These are phyloP conservation scores for Drosophila setifemur DNA, from an alignment of 1,140 invertebrate genomes.

Conservation along the genomic window DNA sequence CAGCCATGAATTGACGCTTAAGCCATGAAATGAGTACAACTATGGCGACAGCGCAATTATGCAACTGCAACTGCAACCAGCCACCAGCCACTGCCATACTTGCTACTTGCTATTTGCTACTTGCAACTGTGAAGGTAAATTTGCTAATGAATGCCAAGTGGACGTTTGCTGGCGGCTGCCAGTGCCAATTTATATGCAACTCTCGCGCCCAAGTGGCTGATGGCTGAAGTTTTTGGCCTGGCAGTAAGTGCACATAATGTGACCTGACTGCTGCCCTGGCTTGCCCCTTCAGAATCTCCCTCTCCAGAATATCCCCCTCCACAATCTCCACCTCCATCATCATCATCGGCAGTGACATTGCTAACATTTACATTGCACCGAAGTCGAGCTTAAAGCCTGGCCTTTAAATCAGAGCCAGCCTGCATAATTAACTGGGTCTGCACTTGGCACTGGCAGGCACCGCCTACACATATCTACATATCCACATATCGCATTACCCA, in stretches of 20 bases:
- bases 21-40: constrained; percentile 23
- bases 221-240: constrained; percentile 53
- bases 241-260: constrained; percentile 61
- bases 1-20: constrained; percentile 55
- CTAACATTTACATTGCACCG: constrained; percentile 51
- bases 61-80: constrained; percentile 37
- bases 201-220: constrained; percentile 41
- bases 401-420: constrained; percentile 56
- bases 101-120: too few species aligned
- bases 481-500: constrained; percentile 36
- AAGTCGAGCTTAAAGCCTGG: constrained; percentile 49
- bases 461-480: constrained; percentile 6
- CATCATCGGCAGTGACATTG: constrained; percentile 37
- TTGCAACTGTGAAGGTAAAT: constrained; percentile 63
- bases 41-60: constrained; percentile 15
- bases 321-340: neutral
- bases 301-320: neutral
- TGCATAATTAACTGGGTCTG: constrained; percentile 73
- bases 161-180: constrained; percentile 1
- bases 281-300: neutral
- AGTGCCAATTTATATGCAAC: constrained; percentile 71
- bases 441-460: constrained; percentile 39
- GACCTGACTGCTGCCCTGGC: constrained; percentile 1
- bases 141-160: constrained; percentile 70
- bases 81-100: too few species aligned